phyloP scores from a whole-genome alignment of 2,113 vertebrate genomes.

The Bagarius yarrelli region DNA sequence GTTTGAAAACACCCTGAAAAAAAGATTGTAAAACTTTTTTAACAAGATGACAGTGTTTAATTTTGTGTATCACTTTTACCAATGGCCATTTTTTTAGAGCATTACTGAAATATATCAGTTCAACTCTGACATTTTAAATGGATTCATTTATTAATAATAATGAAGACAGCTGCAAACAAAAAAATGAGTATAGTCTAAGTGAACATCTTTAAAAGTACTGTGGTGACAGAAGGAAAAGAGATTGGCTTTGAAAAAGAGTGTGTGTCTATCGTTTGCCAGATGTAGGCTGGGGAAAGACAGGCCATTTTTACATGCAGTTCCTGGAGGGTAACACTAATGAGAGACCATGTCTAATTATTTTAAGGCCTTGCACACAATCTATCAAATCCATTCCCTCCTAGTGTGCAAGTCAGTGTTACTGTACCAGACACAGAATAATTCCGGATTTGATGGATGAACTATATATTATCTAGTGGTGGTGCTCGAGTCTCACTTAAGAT shows the following conservation, averaged over 20 bases:
- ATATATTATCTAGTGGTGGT: background rate
- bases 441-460: background rate
- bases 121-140: no score
- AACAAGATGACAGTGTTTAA: no score
- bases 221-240: background rate
- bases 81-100: no score
- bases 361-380: background rate
- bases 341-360: slow-evolving; percentile 2
- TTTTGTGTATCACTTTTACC: no score
- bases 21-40: no score
- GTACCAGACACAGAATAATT: background rate
- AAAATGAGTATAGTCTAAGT: no score
- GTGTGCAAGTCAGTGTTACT: background rate
- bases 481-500: background rate
- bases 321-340: background rate
- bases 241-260: background rate
- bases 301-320: background rate
- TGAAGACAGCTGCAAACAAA: no score
- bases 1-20: no score
- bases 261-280: background rate
- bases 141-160: no score
- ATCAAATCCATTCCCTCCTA: background rate
- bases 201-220: no score
- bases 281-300: background rate
- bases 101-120: no score